These are phyloP conservation scores for Pemphredon lugubris DNA, from an alignment of 2,888 invertebrate genomes.

Conservation along the genomic window DNA sequence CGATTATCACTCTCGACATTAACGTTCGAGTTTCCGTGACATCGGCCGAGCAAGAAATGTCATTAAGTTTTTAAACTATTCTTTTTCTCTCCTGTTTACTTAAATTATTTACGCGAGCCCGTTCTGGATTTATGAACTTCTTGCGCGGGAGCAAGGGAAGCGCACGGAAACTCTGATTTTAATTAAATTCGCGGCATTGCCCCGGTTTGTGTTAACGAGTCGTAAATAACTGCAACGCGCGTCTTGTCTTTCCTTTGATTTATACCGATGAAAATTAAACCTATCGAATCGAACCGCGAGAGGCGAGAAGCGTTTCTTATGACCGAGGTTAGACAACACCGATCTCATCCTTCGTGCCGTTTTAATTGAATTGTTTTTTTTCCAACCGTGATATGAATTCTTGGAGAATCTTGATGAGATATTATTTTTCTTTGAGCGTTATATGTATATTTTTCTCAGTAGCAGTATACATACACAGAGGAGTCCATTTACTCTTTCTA, in stretches of 20 bases:
- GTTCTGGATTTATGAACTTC: background rate
- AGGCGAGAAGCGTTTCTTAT: too few species aligned
- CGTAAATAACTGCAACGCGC: background rate
- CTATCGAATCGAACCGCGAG: background rate
- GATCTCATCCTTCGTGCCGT: too few species aligned
- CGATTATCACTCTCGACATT: too few species aligned
- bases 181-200: slow-evolving; percentile 6
- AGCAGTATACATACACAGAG: too few species aligned
- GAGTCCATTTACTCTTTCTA: too few species aligned
- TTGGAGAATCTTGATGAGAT: too few species aligned
- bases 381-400: too few species aligned
- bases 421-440: too few species aligned
- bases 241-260: background rate
- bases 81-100: background rate
- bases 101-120: background rate
- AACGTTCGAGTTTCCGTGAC: background rate
- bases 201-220: background rate
- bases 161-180: slow-evolving; percentile 3
- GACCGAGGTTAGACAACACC: too few species aligned
- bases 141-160: background rate
- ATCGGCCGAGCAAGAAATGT: background rate
- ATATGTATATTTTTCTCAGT: too few species aligned
- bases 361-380: too few species aligned
- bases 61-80: background rate
- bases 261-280: background rate